These are phyloP conservation scores for Stenodera caucasica DNA, from an alignment of 2,888 invertebrate genomes.

Conservation along the genomic window DNA sequence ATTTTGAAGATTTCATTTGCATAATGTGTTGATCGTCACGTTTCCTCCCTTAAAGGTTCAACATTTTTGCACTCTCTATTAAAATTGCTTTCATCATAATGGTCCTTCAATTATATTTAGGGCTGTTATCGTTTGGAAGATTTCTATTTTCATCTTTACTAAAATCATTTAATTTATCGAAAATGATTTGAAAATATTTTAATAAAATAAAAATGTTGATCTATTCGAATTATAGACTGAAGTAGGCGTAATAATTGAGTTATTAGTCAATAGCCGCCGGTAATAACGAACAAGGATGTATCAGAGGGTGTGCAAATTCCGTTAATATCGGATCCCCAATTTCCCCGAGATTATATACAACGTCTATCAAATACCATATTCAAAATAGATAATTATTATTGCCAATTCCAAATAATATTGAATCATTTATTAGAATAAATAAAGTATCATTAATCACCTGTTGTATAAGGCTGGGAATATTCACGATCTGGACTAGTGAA, in stretches of 20 bases:
- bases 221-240: background rate
- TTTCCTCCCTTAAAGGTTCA: slow-evolving; percentile 13
- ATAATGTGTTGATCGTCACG: slow-evolving; percentile 14
- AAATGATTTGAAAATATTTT: no score
- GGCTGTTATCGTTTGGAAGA: slow-evolving; percentile 17
- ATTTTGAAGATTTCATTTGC: background rate
- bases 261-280: slow-evolving; percentile 2
- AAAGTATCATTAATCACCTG: slow-evolving; percentile 52
- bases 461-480: slow-evolving; percentile 60
- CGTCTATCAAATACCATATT: background rate
- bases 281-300: slow-evolving; percentile 1
- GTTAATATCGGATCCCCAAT: background rate
- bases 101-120: slow-evolving; percentile 31
- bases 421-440: slow-evolving; percentile 13
- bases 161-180: background rate
- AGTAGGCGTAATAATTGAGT: slow-evolving; percentile 6
- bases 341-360: background rate
- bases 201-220: background rate
- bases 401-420: no score
- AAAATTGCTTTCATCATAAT: slow-evolving; percentile 26
- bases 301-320: background rate
- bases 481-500: slow-evolving; percentile 61
- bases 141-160: background rate
- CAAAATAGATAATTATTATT: background rate
- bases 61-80: slow-evolving; percentile 23